Percentiles rank a stretch among this genome's conserved stretches.
Conservation (phyloP, 2,797 vertebrate species). For the Vultur gryphus region DNA sequence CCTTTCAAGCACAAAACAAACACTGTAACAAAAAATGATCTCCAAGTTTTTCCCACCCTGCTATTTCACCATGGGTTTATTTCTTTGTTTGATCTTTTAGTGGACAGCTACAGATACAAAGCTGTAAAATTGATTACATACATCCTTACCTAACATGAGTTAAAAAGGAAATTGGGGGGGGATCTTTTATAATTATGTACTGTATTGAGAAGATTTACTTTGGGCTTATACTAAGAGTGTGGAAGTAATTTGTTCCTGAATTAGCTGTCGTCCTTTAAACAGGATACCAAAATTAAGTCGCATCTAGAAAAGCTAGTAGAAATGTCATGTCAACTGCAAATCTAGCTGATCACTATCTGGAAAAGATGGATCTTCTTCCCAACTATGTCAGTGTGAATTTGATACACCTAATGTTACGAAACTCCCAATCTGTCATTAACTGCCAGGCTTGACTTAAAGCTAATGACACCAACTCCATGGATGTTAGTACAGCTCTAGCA, state of each 20-base stretch:
- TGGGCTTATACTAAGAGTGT: neutral
- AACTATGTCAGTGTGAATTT: neutral
- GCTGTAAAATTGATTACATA: slow-evolving; percentile 20
- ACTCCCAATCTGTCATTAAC: slow-evolving; percentile 7
- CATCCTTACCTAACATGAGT: neutral
- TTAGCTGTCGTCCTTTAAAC: neutral
- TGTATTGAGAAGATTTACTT: neutral
- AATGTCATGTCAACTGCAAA: slow-evolving; percentile 7
- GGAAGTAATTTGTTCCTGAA: neutral
- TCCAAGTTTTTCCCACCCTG: slow-evolving; percentile 55
- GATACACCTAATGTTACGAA: neutral
- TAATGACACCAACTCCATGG: slow-evolving; percentile 22
- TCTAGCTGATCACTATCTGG: neutral
- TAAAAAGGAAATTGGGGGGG: neutral
- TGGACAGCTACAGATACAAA: neutral
- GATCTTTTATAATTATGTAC: slow-evolving; percentile 7
- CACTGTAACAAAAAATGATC: slow-evolving; percentile 64
- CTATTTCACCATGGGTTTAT: neutral
- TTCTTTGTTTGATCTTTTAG: slow-evolving; percentile 16
- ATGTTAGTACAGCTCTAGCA: neutral
- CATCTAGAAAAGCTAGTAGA: neutral
- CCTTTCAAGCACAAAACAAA: slow-evolving; percentile 72
- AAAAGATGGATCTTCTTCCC: neutral
- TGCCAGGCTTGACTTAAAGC: slow-evolving; percentile 37
- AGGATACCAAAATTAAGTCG: neutral